Conservation (phyloP, 2,797 vertebrate species). For the Myotis vivesi region DNA sequence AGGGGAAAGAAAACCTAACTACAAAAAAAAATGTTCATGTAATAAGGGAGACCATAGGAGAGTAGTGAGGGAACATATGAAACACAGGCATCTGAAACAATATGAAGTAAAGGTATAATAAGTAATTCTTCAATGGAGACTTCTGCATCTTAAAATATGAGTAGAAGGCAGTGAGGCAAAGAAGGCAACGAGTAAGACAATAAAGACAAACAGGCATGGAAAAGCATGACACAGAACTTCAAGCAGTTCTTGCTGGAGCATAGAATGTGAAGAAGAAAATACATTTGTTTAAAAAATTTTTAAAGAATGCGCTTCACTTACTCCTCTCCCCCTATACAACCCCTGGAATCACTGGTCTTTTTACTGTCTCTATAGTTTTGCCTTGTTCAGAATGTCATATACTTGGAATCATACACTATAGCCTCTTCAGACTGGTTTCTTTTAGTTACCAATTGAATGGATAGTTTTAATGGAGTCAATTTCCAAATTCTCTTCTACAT, state of each 20-base stretch:
- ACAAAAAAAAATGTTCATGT: background rate
- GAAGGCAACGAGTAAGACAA: background rate
- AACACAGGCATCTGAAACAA: background rate
- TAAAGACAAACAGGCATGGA: background rate
- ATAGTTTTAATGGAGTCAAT: background rate
- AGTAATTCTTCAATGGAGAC: background rate
- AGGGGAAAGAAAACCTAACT: background rate
- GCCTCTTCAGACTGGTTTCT: background rate
- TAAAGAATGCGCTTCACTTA: background rate
- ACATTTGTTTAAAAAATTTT: background rate
- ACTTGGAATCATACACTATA: background rate
- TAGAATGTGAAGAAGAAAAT: background rate
- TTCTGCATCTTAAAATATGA: background rate
- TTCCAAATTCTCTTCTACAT: background rate
- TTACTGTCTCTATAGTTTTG: background rate
- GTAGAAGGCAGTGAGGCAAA: background rate
- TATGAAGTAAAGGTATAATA: fast-evolving
- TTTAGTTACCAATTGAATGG: background rate
- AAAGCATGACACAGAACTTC: background rate
- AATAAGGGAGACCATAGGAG: fast-evolving
- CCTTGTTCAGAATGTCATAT: background rate
- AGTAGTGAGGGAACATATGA: too few species aligned
- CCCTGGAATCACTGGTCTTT: background rate
- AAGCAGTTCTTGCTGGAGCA: background rate
- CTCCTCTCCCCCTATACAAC: background rate